These are phyloP conservation scores for Hippoglossus stenolepis DNA, from an alignment of 2,113 vertebrate species.

Conservation along the genomic window DNA sequence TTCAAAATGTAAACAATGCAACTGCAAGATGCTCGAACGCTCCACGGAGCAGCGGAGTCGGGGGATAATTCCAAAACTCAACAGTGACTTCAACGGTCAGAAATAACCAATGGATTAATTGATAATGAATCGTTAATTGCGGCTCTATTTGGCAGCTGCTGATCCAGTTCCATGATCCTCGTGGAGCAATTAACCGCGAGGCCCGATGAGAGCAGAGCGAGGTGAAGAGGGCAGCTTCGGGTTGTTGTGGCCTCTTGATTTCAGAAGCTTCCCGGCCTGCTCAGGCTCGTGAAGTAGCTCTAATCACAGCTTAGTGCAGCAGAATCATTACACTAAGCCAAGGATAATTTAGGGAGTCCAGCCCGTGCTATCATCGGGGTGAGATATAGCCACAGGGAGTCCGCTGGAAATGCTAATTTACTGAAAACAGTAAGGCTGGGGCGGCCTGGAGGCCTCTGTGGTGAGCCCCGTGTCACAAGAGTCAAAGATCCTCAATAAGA, in stretches of 20 bases:
- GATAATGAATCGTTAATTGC: neutral
- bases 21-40: no score
- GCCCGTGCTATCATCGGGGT: slow-evolving; percentile 25
- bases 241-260: slow-evolving; percentile 18
- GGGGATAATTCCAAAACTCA: no score
- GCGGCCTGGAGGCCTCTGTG: slow-evolving; percentile 7
- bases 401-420: slow-evolving; percentile 66
- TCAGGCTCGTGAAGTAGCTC: slow-evolving; percentile 46
- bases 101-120: neutral
- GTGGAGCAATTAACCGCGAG: neutral
- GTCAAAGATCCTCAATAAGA: slow-evolving; percentile 14
- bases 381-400: slow-evolving; percentile 50
- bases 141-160: neutral
- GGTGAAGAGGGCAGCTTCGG: slow-evolving; percentile 8
- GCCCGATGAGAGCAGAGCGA: neutral
- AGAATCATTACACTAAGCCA: slow-evolving; percentile 67
- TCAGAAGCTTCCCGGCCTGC: slow-evolving; percentile 28
- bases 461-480: slow-evolving; percentile 13
- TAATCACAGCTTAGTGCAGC: slow-evolving; percentile 63
- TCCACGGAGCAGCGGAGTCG: no score
- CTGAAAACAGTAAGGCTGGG: slow-evolving; percentile 24
- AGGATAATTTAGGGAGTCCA: slow-evolving; percentile 56
- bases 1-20: no score
- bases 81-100: neutral
- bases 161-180: neutral